Base-by-base conservation (phyloP, 2,797 vertebrate genomes). In the Falco peregrinus region DNA sequence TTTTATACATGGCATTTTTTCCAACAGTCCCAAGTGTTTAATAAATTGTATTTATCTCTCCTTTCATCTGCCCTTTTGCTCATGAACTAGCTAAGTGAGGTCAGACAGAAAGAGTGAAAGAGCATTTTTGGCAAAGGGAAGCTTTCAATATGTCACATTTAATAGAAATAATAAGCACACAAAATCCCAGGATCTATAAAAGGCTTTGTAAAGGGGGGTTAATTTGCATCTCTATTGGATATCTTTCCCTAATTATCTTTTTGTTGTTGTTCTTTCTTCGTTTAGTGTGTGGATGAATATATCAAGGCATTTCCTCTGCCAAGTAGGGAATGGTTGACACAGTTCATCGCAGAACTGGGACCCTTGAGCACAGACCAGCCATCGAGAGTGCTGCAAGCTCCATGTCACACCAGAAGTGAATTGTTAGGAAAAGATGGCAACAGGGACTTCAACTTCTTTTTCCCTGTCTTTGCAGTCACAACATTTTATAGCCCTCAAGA, bases 221-320 rank as follows among this genome's bases (percentile, higher is more conserved):
- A 84, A 96, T 96, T 97, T 93, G 71, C 81, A 85, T 92, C 47
- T 77, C 71, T 71, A n/a, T 75, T 89, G 86, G 84, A 78, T 91
- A 89, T 45, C 84, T 73, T 80, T 87, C 65, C 25, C 69, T 89
- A 95, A 93, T 95, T 80, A 86, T 96, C 68, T 85, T 95, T 13
- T 80, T 85, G 56, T 70, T 90, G 54, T 35, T 93, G 50, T 76
- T 96, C 67, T 93, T 92, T 50, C 48, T 96, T 89, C 10, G 1
- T 85, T 83, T 92, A 50, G 54, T 47, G 26, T 63, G 69, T 68
- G 65, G 71, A 84, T 83, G 78, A 71, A 50, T 75, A 85, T 71
- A 85, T 71, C 65, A 77, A 87, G 71, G 75, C 53, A 59, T 76
- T 93, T 93, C 69, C n/a, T 67, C 78, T 91, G 59, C 69, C 64